Evolutionary conservation across 2,888 invertebrate genomes (phyloP).

Genomic region (Coelinius sp.): DNA sequence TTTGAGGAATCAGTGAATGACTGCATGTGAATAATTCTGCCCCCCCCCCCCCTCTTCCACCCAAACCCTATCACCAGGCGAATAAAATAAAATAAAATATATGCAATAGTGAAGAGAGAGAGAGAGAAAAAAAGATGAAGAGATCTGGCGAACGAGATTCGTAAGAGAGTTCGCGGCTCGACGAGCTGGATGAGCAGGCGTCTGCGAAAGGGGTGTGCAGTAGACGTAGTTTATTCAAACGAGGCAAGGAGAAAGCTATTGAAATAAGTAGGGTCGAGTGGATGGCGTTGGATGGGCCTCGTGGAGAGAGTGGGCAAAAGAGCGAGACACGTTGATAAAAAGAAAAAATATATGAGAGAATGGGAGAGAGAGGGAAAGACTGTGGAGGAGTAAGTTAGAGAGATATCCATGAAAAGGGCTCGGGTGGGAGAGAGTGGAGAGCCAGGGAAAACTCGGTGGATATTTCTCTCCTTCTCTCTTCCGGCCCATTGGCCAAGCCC

Average conservation of each 20-base stretch:
- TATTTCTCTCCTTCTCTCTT: conserved; percentile 50
- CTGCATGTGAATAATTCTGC: background rate
- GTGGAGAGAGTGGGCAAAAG: conserved; percentile 46
- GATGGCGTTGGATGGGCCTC: conserved; percentile 48
- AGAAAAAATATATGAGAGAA: conserved; percentile 3
- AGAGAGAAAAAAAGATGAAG: conserved; percentile 12
- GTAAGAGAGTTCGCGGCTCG: conserved; percentile 39
- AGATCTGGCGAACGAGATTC: conserved; percentile 35
- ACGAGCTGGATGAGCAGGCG: conserved; percentile 39
- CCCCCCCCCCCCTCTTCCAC: background rate
- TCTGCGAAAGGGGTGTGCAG: conserved; percentile 41
- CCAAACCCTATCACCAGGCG: background rate
- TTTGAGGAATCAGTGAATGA: background rate
- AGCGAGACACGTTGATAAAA: conserved; percentile 30
- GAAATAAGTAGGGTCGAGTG: conserved; percentile 69
- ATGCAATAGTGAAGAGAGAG: background rate
- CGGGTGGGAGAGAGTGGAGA: background rate
- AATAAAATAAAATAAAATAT: conserved; percentile 15
- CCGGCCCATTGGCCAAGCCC: conserved; percentile 64
- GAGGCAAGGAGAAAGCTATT: conserved; percentile 65
- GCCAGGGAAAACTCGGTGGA: background rate
- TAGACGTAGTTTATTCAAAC: conserved; percentile 64
- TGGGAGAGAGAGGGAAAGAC: background rate
- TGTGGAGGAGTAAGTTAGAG: conserved; percentile 17
- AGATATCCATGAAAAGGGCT: conserved; percentile 8